phyloP scores from a whole-genome alignment of 2,888 invertebrate genomes.

The Macropis europaea region DNA sequence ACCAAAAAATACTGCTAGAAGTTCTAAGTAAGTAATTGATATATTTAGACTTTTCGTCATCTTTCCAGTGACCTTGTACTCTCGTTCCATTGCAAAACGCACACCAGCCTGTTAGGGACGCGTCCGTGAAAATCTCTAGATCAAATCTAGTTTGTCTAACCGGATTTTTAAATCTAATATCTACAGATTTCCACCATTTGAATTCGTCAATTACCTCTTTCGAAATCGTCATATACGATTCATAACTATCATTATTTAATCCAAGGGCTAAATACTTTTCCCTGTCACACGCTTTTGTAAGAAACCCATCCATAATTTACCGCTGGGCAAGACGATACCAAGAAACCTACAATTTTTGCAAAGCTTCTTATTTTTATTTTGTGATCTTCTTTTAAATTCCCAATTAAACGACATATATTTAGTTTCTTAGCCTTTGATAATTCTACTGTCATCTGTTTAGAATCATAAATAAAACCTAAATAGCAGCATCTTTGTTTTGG shows the following conservation, averaged over 20 bases:
- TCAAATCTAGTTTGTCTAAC: too few species aligned
- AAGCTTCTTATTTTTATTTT: conserved; percentile 10
- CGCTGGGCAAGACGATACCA: conserved; percentile 5
- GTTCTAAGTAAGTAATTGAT: conserved; percentile 11
- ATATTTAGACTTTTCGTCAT: background rate
- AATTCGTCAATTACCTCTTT: background rate
- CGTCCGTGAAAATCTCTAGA: conserved; percentile 13
- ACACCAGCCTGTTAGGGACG: conserved; percentile 12
- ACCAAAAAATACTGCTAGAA: background rate
- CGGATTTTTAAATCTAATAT: too few species aligned
- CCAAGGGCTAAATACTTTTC: background rate
- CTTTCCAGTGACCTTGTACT: conserved; percentile 6
- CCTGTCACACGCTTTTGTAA: background rate
- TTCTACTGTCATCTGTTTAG: background rate
- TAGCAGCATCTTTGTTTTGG: background rate
- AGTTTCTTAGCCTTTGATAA: background rate
- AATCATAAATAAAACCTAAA: background rate
- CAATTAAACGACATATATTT: background rate
- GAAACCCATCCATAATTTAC: background rate
- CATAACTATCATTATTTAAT: background rate
- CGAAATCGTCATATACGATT: background rate
- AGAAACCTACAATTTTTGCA: background rate
- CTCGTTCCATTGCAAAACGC: background rate
- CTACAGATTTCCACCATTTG: background rate
- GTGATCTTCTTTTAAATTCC: background rate